These are phyloP conservation scores for Chelon auratus DNA, from an alignment of 2,797 vertebrate genomes.

Conservation along the genomic window DNA sequence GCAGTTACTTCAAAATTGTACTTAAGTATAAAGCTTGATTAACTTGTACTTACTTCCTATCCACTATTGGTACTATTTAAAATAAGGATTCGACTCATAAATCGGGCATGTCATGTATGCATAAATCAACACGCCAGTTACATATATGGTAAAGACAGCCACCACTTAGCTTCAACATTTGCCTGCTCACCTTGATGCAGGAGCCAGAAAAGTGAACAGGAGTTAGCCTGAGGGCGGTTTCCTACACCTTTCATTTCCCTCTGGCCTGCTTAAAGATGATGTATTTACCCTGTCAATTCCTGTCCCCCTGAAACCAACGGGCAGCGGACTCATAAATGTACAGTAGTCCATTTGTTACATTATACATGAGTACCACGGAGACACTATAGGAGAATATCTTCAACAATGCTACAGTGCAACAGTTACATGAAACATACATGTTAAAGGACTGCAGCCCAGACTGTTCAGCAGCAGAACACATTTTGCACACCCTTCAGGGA, in stretches of 20 bases:
- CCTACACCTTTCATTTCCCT: conserved; percentile 35
- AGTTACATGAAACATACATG: conserved; percentile 10
- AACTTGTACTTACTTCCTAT: not conserved
- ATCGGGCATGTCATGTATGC: not conserved
- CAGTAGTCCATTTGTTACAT: conserved; percentile 31
- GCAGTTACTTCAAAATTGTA: no score
- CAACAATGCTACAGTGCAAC: not conserved
- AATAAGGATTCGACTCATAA: not conserved
- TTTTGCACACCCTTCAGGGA: not conserved
- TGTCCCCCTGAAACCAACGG: conserved; percentile 55
- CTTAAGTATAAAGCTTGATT: not conserved
- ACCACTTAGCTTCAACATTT: not conserved
- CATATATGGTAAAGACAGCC: not conserved
- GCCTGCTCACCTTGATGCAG: conserved; percentile 10
- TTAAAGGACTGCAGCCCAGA: not conserved
- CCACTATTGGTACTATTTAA: not conserved
- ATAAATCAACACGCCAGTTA: conserved; percentile 3
- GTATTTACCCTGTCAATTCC: conserved; percentile 57
- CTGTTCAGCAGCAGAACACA: not conserved
- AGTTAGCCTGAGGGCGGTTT: conserved; percentile 29
- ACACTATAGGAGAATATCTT: not conserved
- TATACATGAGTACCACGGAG: conserved; percentile 16
- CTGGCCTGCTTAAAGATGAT: conserved; percentile 67
- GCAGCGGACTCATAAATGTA: conserved; percentile 43
- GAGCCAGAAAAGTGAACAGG: conserved; percentile 8